Conservation (phyloP, 2,888 invertebrate species). For the Tyria jacobaeae region DNA sequence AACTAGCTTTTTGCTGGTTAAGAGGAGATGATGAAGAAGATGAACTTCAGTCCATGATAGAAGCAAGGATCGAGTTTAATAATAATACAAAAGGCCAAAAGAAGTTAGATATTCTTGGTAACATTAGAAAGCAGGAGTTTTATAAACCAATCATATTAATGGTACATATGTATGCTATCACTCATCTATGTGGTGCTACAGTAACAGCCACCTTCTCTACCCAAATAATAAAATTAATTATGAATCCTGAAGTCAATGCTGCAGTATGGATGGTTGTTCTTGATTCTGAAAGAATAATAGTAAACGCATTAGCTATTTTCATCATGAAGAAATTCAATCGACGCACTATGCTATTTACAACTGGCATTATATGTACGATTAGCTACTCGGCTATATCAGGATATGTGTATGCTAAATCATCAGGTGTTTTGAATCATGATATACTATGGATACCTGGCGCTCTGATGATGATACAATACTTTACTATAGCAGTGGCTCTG, state of each 20-base stretch:
- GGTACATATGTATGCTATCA: conserved; percentile 86
- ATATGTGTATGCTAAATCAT: conserved; percentile 65
- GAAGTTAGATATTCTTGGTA: conserved; percentile 37
- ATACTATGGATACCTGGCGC: conserved; percentile 78
- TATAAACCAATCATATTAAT: conserved; percentile 86
- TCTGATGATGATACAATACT: conserved; percentile 83
- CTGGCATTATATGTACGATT: conserved; percentile 84
- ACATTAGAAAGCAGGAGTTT: conserved; percentile 77
- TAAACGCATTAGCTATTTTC: conserved; percentile 86
- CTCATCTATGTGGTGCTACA: conserved; percentile 89
- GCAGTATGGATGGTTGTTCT: conserved; percentile 88
- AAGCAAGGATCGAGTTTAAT: conserved; percentile 57
- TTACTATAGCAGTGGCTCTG: conserved; percentile 85
- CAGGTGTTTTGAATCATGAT: conserved; percentile 59
- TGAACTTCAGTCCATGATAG: conserved; percentile 69
- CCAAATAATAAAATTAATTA: conserved; percentile 83
- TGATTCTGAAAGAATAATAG: conserved; percentile 86
- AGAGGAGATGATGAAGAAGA: conserved; percentile 79
- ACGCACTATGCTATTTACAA: conserved; percentile 86
- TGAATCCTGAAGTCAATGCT: conserved; percentile 86
- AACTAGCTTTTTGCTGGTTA: conserved; percentile 82
- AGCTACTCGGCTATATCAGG: conserved; percentile 84
- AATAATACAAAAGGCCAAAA: conserved; percentile 40
- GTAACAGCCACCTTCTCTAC: conserved; percentile 89
- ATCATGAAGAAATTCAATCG: conserved; percentile 87